Base-by-base conservation (phyloP, 1,140 invertebrate genomes). In the Probaryconus sp. region DNA sequence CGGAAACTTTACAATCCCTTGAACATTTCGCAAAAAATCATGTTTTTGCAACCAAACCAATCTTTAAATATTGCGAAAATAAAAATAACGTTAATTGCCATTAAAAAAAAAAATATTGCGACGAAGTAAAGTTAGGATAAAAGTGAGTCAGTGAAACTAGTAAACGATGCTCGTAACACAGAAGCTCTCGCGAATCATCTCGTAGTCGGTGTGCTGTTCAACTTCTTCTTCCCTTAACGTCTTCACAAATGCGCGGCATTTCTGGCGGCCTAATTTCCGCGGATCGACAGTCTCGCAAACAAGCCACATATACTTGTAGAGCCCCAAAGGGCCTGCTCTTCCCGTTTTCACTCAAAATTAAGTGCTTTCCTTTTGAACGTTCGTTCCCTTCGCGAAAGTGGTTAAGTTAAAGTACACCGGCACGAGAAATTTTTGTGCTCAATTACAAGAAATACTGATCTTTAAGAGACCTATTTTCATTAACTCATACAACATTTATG, bases 191-290 rank as follows among this genome's bases (percentile, higher is more conserved):
- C 7, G n/a, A n/a, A n/a, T n/a, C n/a, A n/a, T n/a, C n/a, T 38
- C 45, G 45, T 21, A 20, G 37, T 35, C 21, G 38, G 28, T 18
- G 30, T 3, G 16, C 28, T 24, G 42, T 28, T 53, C 50, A 47
- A 55, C 38, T 42, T 18, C 13, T 47, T 35, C 31, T 30, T 65
- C 30, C 45, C 30, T 69, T 20, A 14, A 17, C 11, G 42, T 9
- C 30, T 21, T 38, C 38, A 43, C 50, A 60, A 5, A 13, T 42
- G 40, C 50, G 33, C 53, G 53, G 26, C 37, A 61, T 48, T 67
- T 76, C 43, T 43, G 6, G 33, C 70, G 72, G 48, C 71, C 75
- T 71, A 76, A 73, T 80, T 80, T 74, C 50, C 47, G 53, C 61
- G 47, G 67, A 64, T 79, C 33, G 64, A 67, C 64, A 37, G 18